Conservation (phyloP, 1,140 invertebrate species). For the Oncopodura yosiiana region DNA sequence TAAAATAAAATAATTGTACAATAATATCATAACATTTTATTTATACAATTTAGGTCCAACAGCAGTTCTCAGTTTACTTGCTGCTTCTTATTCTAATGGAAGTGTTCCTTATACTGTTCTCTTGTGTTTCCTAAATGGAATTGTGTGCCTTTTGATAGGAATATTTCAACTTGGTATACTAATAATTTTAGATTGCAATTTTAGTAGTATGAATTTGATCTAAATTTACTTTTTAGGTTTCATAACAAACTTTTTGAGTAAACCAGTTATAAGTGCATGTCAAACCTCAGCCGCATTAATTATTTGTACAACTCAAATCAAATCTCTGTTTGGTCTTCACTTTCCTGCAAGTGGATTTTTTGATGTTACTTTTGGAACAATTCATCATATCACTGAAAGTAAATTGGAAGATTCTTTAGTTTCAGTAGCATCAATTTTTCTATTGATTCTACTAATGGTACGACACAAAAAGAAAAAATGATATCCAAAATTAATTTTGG, state of each 20-base stretch:
- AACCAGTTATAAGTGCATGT: conserved; percentile 67
- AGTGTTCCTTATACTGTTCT: conserved; percentile 9
- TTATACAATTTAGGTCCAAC: too few species aligned
- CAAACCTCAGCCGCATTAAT: conserved; percentile 81
- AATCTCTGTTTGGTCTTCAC: conserved; percentile 62
- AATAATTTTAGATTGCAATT: conserved; percentile 59
- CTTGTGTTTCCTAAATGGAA: conserved; percentile 24
- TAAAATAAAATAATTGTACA: too few species aligned
- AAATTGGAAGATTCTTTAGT: conserved; percentile 55
- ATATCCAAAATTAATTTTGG: too few species aligned
- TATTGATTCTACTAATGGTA: conserved; percentile 56
- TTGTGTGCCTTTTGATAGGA: conserved; percentile 14
- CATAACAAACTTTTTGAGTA: conserved; percentile 84
- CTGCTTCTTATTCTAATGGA: conserved; percentile 20
- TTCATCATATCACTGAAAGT: conserved; percentile 56
- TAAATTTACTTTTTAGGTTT: too few species aligned
- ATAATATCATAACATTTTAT: too few species aligned
- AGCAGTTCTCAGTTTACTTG: conserved; percentile 60
- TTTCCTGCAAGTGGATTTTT: conserved; percentile 56
- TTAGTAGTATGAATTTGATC: too few species aligned
- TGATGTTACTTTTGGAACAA: conserved; percentile 50
- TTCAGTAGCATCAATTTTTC: conserved; percentile 54
- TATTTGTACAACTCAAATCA: conserved; percentile 74
- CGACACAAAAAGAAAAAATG: too few species aligned
- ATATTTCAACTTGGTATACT: conserved; percentile 39